These are phyloP conservation scores for Drosophila stalkeri DNA, from an alignment of 2,888 invertebrate species.

Conservation along the genomic window DNA sequence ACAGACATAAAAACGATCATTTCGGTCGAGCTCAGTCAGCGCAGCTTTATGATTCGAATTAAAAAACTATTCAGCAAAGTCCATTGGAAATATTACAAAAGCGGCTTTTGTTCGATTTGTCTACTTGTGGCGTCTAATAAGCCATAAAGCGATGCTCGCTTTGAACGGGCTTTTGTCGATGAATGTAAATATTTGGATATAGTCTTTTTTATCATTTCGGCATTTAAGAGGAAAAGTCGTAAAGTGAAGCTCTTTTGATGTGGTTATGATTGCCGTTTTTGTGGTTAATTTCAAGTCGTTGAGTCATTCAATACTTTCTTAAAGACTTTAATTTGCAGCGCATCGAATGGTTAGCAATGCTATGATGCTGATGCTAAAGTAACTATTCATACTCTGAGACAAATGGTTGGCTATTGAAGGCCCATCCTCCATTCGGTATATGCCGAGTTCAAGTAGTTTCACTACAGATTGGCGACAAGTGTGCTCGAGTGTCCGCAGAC, in stretches of 20 bases:
- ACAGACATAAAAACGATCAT: conserved; percentile 45
- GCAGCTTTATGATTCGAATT: conserved; percentile 55
- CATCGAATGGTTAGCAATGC: not conserved
- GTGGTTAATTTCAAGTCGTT: conserved; percentile 34
- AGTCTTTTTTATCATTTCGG: conserved; percentile 23
- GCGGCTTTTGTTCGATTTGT: conserved; percentile 65
- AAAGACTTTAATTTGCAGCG: conserved; percentile 20
- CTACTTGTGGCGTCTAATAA: conserved; percentile 69
- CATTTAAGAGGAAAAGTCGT: conserved; percentile 57
- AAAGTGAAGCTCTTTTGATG: conserved; percentile 65
- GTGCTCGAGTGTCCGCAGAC: not conserved
- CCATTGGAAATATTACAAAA: conserved; percentile 58
- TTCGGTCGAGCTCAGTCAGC: conserved; percentile 52
- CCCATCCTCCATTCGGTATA: conserved; percentile 5
- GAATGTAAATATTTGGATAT: conserved; percentile 70
- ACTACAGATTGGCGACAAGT: conserved; percentile 8
- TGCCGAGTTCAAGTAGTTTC: conserved; percentile 27
- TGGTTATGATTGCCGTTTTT: conserved; percentile 57
- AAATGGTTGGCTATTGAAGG: conserved; percentile 3
- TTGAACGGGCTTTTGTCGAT: conserved; percentile 50
- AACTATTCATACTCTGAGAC: not conserved
- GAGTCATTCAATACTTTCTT: conserved; percentile 49
- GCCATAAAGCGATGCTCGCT: conserved; percentile 63
- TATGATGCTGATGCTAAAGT: not conserved
- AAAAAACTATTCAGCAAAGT: conserved; percentile 58